Evolutionary conservation across 2,888 invertebrate species (phyloP).

Genomic region (Thereva nobilitata): DNA sequence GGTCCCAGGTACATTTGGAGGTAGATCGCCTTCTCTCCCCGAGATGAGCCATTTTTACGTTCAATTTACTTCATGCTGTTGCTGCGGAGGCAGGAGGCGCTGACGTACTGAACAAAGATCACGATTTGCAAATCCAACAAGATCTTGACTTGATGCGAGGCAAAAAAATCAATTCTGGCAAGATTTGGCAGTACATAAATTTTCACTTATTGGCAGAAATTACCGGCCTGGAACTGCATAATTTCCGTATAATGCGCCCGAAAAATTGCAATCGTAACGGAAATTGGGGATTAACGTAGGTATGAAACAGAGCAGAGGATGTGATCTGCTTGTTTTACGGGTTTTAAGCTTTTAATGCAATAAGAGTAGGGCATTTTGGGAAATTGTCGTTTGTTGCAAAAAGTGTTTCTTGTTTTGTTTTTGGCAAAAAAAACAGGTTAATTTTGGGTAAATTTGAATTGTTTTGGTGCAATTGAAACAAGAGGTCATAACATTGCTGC

Average conservation of each 20-base stretch:
- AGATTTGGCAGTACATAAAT: constrained; percentile 31
- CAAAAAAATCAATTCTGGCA: constrained; percentile 21
- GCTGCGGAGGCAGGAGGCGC: too few species aligned
- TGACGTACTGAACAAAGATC: background rate
- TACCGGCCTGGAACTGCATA: constrained; percentile 31
- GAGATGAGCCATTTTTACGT: background rate
- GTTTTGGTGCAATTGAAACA: too few species aligned
- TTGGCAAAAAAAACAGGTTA: too few species aligned
- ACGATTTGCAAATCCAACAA: constrained; percentile 3
- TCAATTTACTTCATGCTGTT: background rate
- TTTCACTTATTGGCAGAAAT: constrained; percentile 36
- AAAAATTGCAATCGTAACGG: constrained; percentile 30
- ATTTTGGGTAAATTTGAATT: too few species aligned
- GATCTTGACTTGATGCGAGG: background rate
- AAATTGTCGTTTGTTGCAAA: too few species aligned
- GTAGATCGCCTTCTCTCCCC: background rate
- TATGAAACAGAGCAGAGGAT: too few species aligned
- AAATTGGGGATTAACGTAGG: constrained; percentile 1
- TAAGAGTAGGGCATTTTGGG: too few species aligned
- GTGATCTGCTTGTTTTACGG: too few species aligned
- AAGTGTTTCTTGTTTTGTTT: too few species aligned
- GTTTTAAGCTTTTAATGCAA: too few species aligned
- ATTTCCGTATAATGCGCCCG: constrained; percentile 42
- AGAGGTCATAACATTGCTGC: too few species aligned
- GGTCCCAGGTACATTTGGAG: background rate